Evolutionary conservation across 2,113 vertebrate genomes (phyloP).

Genomic region (Campylorhamphus procurvoides): DNA sequence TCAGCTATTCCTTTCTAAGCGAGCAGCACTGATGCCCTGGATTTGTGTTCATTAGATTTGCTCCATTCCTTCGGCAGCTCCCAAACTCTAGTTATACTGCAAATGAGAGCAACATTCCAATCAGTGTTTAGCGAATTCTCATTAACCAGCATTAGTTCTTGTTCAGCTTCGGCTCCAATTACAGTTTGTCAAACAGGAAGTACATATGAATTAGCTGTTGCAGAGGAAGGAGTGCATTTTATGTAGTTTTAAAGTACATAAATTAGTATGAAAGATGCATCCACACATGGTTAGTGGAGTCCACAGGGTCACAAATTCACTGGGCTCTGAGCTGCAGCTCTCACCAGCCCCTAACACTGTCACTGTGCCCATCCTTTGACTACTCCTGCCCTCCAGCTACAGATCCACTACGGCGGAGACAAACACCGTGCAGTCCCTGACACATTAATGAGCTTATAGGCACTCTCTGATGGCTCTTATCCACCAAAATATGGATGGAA

Average conservation of each 20-base stretch:
- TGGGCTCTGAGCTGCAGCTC: not conserved
- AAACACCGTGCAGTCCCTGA: not conserved
- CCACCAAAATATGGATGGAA: not conserved
- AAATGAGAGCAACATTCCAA: not conserved
- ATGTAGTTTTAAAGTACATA: not conserved
- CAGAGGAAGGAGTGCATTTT: not conserved
- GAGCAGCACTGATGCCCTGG: not conserved
- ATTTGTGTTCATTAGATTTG: not conserved
- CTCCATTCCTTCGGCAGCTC: not conserved
- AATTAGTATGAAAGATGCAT: not conserved
- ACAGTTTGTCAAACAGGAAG: not conserved
- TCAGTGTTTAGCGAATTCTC: not conserved
- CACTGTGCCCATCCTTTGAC: not conserved
- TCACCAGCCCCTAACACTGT: accelerated
- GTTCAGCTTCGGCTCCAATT: not conserved
- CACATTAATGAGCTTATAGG: accelerated
- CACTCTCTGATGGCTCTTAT: not conserved
- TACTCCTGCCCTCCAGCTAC: not conserved
- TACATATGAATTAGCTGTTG: not conserved
- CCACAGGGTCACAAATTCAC: accelerated
- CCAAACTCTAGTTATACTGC: not conserved
- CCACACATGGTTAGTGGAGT: not conserved
- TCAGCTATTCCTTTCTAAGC: not conserved
- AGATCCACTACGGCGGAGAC: not conserved
- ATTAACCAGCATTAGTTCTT: not conserved